Evolutionary conservation across 1,140 invertebrate genomes (phyloP).

Genomic region (Sarcophaga bullata): DNA sequence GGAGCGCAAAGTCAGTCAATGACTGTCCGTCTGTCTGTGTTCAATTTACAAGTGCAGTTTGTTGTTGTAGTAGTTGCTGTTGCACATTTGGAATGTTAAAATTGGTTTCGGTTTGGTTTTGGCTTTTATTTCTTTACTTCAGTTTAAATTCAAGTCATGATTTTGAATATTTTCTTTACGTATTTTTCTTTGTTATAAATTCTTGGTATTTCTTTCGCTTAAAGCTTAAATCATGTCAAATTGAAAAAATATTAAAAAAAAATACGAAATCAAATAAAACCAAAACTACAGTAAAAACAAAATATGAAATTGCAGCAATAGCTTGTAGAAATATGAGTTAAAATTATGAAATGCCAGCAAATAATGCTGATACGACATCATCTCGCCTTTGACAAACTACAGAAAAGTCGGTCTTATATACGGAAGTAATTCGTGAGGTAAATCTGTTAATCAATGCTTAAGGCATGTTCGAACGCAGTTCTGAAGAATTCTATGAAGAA

Average conservation of each 20-base stretch:
- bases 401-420: too few species aligned
- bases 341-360: too few species aligned
- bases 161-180: neutral
- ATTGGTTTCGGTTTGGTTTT: constrained; percentile 9
- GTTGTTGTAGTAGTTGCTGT: neutral
- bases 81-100: neutral
- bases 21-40: neutral
- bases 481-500: too few species aligned
- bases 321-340: too few species aligned
- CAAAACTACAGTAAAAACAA: too few species aligned
- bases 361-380: too few species aligned
- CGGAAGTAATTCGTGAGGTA: too few species aligned
- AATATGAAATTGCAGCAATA: too few species aligned
- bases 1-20: neutral
- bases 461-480: too few species aligned
- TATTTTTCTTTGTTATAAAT: neutral
- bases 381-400: too few species aligned
- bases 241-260: neutral
- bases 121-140: neutral
- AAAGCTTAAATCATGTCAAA: constrained; percentile 15
- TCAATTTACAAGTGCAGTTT: neutral
- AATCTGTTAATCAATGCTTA: too few species aligned
- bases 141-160: neutral
- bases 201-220: neutral
- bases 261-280: neutral